A percentile compares a stretch with the other conserved stretches of the same genome.
phyloP scores from a whole-genome alignment of 2,797 vertebrate genomes.

The Propithecus perrieri region DNA sequence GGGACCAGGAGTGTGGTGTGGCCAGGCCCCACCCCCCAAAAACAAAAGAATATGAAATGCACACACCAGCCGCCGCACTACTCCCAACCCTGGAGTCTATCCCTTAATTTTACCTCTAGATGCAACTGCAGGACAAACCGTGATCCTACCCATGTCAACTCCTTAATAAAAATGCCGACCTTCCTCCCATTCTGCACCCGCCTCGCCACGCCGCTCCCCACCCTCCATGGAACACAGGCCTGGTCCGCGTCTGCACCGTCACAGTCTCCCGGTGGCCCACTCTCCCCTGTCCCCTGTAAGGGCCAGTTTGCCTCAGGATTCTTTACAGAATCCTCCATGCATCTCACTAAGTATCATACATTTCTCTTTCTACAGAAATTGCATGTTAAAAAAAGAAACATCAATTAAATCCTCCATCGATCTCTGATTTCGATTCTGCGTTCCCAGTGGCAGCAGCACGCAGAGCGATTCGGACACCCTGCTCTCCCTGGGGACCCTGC shows the following conservation, averaged over 20 bases:
- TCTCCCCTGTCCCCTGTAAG: too few relatives aligned
- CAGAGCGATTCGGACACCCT: background rate
- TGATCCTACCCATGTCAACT: background rate
- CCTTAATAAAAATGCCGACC: background rate
- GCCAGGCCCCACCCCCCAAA: rapidly evolving
- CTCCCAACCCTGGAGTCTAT: background rate
- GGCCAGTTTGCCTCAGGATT: background rate
- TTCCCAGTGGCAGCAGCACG: rapidly evolving
- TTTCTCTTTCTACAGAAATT: background rate
- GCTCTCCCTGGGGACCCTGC: background rate
- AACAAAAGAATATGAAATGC: background rate
- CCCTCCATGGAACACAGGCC: background rate
- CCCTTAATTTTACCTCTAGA: background rate
- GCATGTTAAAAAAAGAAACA: background rate
- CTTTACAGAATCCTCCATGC: background rate
- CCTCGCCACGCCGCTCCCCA: background rate
- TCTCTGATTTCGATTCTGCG: background rate
- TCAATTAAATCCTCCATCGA: background rate
- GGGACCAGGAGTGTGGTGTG: background rate
- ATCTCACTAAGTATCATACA: background rate
- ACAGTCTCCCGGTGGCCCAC: too few relatives aligned
- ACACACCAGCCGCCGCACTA: background rate
- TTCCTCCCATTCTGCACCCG: background rate
- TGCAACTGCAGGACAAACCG: background rate
- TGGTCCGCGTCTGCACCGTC: background rate